phyloP scores from a whole-genome alignment of 2,113 vertebrate species.

The Phodopus roborovskii region DNA sequence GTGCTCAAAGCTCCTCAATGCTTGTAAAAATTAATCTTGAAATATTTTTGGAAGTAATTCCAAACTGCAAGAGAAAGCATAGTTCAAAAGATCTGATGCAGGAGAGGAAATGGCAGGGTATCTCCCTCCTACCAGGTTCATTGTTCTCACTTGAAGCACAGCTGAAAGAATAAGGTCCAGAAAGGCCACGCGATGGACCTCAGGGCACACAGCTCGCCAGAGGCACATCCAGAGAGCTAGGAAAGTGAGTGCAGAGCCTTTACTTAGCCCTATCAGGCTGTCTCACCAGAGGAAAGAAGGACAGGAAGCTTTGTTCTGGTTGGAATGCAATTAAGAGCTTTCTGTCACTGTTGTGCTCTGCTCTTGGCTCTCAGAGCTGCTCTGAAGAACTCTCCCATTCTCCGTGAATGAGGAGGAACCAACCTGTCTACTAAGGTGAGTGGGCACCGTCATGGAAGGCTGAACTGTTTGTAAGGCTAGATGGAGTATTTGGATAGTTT shows the following conservation, averaged over 20 bases:
- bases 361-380: not conserved
- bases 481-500: not conserved
- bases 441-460: not conserved
- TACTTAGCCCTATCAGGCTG: rapidly evolving
- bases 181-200: not conserved
- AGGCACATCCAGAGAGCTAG: not conserved
- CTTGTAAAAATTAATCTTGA: not conserved
- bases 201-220: not conserved
- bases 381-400: not conserved
- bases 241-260: not conserved
- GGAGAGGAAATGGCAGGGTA: not conserved
- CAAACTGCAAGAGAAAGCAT: not conserved
- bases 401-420: not conserved
- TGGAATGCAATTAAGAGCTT: not conserved
- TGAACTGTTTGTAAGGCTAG: not conserved
- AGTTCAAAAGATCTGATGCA: not conserved
- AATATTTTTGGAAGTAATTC: not conserved
- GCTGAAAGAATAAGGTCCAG: not conserved
- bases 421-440: not conserved
- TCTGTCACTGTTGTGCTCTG: not conserved
- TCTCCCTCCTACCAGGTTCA: not conserved
- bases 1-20: not conserved
- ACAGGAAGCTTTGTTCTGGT: not conserved
- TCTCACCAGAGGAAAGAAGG: not conserved
- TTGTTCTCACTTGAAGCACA: not conserved